Evolutionary conservation across 2,113 vertebrate species (phyloP).

Genomic region (Promerops cafer): DNA sequence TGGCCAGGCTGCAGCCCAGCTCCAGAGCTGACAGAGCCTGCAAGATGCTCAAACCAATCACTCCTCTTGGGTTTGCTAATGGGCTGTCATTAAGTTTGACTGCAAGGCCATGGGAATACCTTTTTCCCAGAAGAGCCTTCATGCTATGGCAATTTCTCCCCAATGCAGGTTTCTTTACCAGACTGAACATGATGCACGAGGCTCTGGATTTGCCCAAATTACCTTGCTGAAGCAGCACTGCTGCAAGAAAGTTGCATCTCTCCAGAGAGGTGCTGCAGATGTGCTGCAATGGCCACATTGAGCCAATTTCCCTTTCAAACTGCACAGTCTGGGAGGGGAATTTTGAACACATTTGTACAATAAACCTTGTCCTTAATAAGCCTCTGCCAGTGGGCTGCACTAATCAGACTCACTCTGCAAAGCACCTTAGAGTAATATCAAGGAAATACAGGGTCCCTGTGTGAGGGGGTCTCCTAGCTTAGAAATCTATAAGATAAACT

Average conservation of each 20-base stretch:
- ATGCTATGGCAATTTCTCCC: not conserved
- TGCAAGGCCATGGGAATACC: not conserved
- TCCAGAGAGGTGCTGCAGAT: not conserved
- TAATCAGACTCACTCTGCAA: not conserved
- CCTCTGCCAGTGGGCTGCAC: not conserved
- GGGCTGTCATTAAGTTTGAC: not conserved
- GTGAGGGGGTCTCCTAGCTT: not conserved
- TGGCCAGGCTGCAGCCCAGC: not conserved
- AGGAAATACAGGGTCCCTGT: fast-evolving
- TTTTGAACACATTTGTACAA: not conserved
- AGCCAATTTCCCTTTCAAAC: not conserved
- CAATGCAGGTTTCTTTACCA: not conserved
- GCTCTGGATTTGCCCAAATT: not conserved
- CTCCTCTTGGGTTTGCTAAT: not conserved
- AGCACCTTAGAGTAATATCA: not conserved
- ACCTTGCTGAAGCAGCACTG: not conserved
- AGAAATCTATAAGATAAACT: not conserved
- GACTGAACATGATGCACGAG: not conserved
- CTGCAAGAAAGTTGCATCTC: not conserved
- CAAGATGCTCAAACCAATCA: not conserved
- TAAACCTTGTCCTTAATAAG: not conserved
- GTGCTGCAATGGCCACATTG: fast-evolving
- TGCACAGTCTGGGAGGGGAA: not conserved
- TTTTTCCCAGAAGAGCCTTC: not conserved
- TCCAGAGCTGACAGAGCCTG: fast-evolving